These are phyloP conservation scores for Protonibea diacanthus DNA, from an alignment of 2,797 vertebrate species.

Conservation along the genomic window DNA sequence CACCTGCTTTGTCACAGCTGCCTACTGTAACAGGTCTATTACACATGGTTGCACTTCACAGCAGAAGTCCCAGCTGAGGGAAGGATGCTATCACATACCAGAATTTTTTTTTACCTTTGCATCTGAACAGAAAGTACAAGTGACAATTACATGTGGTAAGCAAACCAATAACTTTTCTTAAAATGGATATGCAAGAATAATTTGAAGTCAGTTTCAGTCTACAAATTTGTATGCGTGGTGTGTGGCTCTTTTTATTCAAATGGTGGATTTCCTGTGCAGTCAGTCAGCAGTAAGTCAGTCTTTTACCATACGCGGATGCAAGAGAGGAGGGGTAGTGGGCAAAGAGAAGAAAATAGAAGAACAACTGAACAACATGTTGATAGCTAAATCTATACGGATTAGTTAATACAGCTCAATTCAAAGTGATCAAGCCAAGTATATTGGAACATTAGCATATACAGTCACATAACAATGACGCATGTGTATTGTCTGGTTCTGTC, in stretches of 20 bases:
- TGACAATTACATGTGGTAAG: background rate
- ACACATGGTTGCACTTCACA: slow-evolving; percentile 13
- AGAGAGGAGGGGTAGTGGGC: slow-evolving; percentile 39
- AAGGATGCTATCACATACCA: background rate
- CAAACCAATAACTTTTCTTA: background rate
- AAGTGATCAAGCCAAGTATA: slow-evolving; percentile 23
- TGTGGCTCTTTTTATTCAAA: slow-evolving; percentile 47
- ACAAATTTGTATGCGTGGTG: background rate
- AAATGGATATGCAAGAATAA: slow-evolving; percentile 6
- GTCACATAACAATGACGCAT: slow-evolving; percentile 7
- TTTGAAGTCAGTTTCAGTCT: slow-evolving; percentile 17
- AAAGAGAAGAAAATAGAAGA: slow-evolving; percentile 76
- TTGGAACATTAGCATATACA: slow-evolving; percentile 3
- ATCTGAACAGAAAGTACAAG: background rate
- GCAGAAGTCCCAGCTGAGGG: slow-evolving; percentile 9
- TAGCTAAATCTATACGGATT: slow-evolving; percentile 36
- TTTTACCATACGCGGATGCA: slow-evolving; percentile 83
- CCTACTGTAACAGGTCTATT: background rate
- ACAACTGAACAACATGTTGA: slow-evolving; percentile 65
- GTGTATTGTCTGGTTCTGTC: slow-evolving; percentile 47
- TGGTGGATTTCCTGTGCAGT: slow-evolving; percentile 74
- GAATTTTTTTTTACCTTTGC: too few relatives aligned
- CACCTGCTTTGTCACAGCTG: too few relatives aligned
- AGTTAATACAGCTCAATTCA: slow-evolving; percentile 12
- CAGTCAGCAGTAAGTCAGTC: slow-evolving; percentile 55